Conservation (phyloP, 2,113 vertebrate species). For the Regulus satrapa region DNA sequence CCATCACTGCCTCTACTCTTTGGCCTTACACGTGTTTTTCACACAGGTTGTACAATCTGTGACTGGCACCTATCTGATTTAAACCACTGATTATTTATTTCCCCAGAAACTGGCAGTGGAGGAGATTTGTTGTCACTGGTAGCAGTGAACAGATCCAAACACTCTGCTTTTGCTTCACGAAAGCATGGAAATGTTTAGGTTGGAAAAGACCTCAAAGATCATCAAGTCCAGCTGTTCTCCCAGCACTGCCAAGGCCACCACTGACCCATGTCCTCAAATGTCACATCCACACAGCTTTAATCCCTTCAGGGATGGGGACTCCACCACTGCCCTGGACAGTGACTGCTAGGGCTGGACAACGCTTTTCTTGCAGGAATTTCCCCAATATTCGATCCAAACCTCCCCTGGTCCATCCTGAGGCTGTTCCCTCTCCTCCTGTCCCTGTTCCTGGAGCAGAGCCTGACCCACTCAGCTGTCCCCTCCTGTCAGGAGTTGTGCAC, state of each 20-base stretch:
- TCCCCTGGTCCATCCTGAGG: neutral
- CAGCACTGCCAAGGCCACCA: neutral
- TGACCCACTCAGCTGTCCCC: too few species aligned
- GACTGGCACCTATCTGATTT: neutral
- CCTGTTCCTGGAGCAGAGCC: neutral
- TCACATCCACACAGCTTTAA: neutral
- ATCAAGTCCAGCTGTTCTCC: neutral
- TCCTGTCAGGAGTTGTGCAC: neutral
- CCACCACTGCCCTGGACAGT: neutral
- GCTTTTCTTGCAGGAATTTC: neutral
- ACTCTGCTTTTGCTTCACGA: neutral
- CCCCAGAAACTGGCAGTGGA: neutral
- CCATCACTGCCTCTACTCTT: neutral
- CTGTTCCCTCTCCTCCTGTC: neutral
- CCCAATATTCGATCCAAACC: accelerated
- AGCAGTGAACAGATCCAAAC: neutral
- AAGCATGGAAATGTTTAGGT: neutral
- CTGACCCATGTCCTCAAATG: neutral
- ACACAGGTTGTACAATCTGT: neutral
- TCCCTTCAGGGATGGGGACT: neutral
- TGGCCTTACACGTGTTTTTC: neutral
- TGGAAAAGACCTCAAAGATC: neutral
- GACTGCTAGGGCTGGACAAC: neutral
- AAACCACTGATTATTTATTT: neutral
- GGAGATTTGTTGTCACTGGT: neutral